A percentile compares a stretch with the other conserved stretches of the same genome.
Conservation (phyloP, 2,797 vertebrate species). For the Pantherophis vulpinus region DNA sequence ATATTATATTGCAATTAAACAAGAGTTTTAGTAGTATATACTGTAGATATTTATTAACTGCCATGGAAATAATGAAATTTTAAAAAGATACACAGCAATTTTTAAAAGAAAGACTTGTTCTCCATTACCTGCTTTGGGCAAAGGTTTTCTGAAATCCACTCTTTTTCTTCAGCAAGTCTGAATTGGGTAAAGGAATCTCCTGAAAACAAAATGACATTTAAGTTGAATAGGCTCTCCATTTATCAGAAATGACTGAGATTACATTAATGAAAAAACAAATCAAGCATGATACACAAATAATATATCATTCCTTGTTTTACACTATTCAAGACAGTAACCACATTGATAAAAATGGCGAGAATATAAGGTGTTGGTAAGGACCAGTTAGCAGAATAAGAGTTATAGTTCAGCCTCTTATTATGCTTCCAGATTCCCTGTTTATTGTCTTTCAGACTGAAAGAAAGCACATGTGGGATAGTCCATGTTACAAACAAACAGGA, state of each 20-base stretch:
- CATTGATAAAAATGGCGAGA: not conserved
- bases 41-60: not conserved
- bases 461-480: not conserved
- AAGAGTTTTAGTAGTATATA: not conserved
- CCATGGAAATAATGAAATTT: not conserved
- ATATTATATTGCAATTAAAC: not conserved
- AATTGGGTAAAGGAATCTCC: constrained; percentile 95
- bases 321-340: not conserved
- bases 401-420: not conserved
- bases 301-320: not conserved
- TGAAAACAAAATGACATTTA: constrained; percentile 49
- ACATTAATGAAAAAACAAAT: not conserved
- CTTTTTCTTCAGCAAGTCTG: constrained; percentile 90
- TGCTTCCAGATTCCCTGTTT: not conserved
- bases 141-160: constrained; percentile 83
- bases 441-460: not conserved
- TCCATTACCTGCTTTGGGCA: constrained; percentile 78
- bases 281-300: not conserved
- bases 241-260: not conserved
- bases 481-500: not conserved
- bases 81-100: not conserved
- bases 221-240: not conserved
- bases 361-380: too few relatives aligned
- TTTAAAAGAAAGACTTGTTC: not conserved
- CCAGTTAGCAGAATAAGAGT: not conserved